Base-by-base conservation (phyloP, 1,140 invertebrate species). In the Lucilia cuprina region DNA sequence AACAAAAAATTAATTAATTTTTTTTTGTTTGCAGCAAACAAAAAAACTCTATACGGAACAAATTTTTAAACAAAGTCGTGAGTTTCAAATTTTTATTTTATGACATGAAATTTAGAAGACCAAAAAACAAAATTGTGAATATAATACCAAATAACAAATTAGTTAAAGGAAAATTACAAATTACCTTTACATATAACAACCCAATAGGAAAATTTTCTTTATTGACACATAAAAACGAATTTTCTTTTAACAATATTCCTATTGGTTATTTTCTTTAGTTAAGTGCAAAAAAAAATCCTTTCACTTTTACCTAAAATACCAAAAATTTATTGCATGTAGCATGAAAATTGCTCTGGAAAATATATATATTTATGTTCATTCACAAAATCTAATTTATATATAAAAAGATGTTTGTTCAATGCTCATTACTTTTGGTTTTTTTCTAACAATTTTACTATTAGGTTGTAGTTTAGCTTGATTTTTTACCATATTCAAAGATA, bases 341-440 rank as follows among this genome's bases (percentile, higher is more conserved):
- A 70, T 70, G 65, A 70, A 70, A 70, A 70, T 70, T 70, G 65
- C 65, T 70, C 19, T 70, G 65, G n/a, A 70, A 70, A 70, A 70
- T 25, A 70, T 10, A 70, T 41, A 41, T 41, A 41, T 41, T 41
- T 41, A 25, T 30, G 25, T 30, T 30, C 25, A 30, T 30, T 30
- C 25, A 30, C 65, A 25, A 70, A 55, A 70, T 21, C n/a, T 70
- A 70, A 70, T 70, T 70, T 70, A 70, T 70, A 70, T 70, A 70
- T 19, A 30, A 30, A n/a, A 70, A 70, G 65, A 70, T 70, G 25
- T 70, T 70, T 21, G 17, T 70, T 8, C 65, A 21, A 70, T 70
- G 65, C 65, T 21, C 65, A 70, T 70, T 70, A 70, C n/a, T 70
- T 70, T 70, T 70, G 65, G 21, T 21, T 70, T 70, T 17, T 60